Base-by-base conservation (phyloP, 2,888 invertebrate species). In the Watsonalla cultraria region DNA sequence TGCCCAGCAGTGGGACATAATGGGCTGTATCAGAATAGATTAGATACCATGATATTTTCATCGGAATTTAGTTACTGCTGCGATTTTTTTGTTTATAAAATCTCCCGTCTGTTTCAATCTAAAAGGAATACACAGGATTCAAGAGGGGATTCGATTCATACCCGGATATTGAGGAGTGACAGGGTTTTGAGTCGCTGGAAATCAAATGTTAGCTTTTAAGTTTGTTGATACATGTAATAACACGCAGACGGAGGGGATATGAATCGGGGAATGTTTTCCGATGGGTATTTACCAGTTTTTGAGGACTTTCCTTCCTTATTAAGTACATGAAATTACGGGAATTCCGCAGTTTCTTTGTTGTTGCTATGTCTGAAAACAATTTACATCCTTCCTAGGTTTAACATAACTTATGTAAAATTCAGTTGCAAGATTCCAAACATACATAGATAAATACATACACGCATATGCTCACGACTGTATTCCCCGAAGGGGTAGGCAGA, bases 81-180 rank as follows among this genome's bases (percentile, higher is more conserved):
- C 7, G 11, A 13, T 7, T 13, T 34, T n/a, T 48, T 48, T 35
- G 11, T n/a, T 48, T 48, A 58, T 53, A 57, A n/a, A 52, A 47
- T 24, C 47, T 47, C 52, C 33, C 51, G 54, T 57, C 45, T 52
- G 46, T 46, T 9, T 57, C 11, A n/a, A 9, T 11, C 11, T 14
- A 15, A 37, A 51, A 57, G 54, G 54, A 49, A 54, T 51, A 52
- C 46, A 46, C 46, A 24, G 45, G 50, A 51, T 53, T 54, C 53
- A 34, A 47, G 33, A 61, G 51, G 56, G 72, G 74, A 80, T 78
- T 81, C 72, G 66, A 81, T 83, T 78, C 80, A 77, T 69, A 64
- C 60, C 72, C 81, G 84, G 84, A 84, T 81, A 84, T 84, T 70
- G 77, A 78, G 80, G 79, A 74, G 79, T 78, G 80, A 78, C 80